These are phyloP conservation scores for Protobothrops mucrosquamatus DNA, from an alignment of 2,113 vertebrate genomes.

Conservation along the genomic window DNA sequence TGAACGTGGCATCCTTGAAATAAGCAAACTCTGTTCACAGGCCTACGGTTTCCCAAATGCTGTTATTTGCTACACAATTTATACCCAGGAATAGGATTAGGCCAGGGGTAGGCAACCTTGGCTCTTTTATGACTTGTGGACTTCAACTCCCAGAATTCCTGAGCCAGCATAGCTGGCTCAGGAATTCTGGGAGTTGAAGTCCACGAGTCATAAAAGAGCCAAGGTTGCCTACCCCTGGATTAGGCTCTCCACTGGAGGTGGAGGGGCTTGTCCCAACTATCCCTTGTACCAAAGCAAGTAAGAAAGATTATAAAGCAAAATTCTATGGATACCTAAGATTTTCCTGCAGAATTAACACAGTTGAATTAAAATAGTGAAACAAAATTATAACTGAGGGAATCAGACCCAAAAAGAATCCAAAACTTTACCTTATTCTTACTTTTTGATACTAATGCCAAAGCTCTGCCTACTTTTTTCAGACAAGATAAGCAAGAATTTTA, in stretches of 20 bases:
- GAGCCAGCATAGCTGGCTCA: too few relatives aligned
- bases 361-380: not conserved
- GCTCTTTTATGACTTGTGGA: too few relatives aligned
- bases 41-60: not conserved
- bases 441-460: not conserved
- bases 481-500: not conserved
- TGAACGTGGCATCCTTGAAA: not conserved
- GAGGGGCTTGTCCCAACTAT: not conserved
- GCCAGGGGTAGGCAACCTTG: too few relatives aligned
- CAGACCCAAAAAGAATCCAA: not conserved
- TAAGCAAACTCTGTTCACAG: too few relatives aligned
- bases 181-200: too few relatives aligned
- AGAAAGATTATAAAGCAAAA: not conserved
- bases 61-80: not conserved
- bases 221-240: not conserved
- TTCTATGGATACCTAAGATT: not conserved
- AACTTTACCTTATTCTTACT: not conserved
- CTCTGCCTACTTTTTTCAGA: not conserved
- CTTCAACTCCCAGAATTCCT: too few relatives aligned
- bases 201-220: too few relatives aligned
- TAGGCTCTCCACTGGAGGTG: not conserved
- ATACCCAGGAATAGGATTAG: not conserved
- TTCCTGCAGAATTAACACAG: not conserved
- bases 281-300: not conserved
- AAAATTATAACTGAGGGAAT: not conserved